Base-by-base conservation (phyloP, 1,140 invertebrate genomes). In the Aricia agestis region DNA sequence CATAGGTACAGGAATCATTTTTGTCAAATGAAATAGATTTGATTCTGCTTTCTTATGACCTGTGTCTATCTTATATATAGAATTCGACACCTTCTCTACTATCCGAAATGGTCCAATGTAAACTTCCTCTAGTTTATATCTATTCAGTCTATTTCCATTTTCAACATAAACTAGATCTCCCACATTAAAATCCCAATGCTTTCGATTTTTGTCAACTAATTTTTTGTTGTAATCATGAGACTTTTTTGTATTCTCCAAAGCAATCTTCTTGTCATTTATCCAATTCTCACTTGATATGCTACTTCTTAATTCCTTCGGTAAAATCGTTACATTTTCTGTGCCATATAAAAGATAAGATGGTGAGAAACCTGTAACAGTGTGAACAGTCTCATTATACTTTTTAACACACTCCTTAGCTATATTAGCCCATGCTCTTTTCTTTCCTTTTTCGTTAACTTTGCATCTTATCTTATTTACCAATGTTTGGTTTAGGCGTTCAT, bases 391-490 rank as follows among this genome's bases (percentile, higher is more conserved):
- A 79, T 89, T 87, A 77, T 86, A 89, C 76, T 76, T 82, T 13
- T 83, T 61, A 74, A 83, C 71, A 76, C 86, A 89, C 70, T 83
- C 70, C 32, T 78, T 69, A 57, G 84, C 86, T 67, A 88, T 81
- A 9, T 80, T 84, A 78, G 86, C 78, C 88, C 85, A 88, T 67
- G 82, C 74, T 77, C 32, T 74, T 18, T 72, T 76, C 25, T 74
- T 72, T 32, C 32, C 31, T 59, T 67, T 70, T 41, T 78, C 74
- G 76, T 87, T 86, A 41, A 86, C 79, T 77, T 70, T 86, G 71
- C 87, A 90, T 81, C 81, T 79, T 17, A 84, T 84, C 81, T 82
- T 84, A 71, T 85, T 85, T 3, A 79, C 79, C 63, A 83, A 42
- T 9, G 41, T 42, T 42, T 42, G 41, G 11, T 42, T 42, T 1